phyloP scores from a whole-genome alignment of 2,888 invertebrate genomes.

The Caenorhabditis sp. region DNA sequence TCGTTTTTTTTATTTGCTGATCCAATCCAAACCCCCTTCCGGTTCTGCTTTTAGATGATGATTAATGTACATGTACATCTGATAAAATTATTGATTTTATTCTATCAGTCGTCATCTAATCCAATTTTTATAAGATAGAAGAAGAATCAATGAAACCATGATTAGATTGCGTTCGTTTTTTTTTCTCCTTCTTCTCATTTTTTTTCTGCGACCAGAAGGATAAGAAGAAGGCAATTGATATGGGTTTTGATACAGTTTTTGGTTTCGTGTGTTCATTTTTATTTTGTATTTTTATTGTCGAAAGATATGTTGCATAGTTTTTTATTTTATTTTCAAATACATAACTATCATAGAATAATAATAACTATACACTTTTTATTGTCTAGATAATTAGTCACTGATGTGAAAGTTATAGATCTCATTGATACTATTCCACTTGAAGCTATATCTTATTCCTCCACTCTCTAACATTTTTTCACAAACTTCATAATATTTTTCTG shows the following conservation, averaged over 20 bases:
- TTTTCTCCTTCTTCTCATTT: not conserved
- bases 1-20: not conserved
- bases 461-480: too few relatives aligned
- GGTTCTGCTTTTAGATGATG: not conserved
- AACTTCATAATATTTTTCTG: too few relatives aligned
- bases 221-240: not conserved
- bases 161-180: not conserved
- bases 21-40: not conserved
- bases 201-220: not conserved
- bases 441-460: too few relatives aligned
- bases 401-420: too few relatives aligned
- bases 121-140: not conserved
- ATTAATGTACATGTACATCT: not conserved
- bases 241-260: constrained; percentile 1
- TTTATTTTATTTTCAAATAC: too few relatives aligned
- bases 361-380: too few relatives aligned
- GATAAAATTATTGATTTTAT: not conserved
- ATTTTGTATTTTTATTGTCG: not conserved
- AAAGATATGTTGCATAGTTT: not conserved
- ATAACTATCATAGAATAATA: too few relatives aligned
- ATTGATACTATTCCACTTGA: too few relatives aligned
- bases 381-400: too few relatives aligned
- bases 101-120: not conserved
- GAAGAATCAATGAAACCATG: not conserved
- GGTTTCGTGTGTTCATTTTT: not conserved